Evolutionary conservation across 2,113 vertebrate genomes (phyloP), one percentile per base, ranked within the genome.

Genomic region (Raja brachyura): DNA sequence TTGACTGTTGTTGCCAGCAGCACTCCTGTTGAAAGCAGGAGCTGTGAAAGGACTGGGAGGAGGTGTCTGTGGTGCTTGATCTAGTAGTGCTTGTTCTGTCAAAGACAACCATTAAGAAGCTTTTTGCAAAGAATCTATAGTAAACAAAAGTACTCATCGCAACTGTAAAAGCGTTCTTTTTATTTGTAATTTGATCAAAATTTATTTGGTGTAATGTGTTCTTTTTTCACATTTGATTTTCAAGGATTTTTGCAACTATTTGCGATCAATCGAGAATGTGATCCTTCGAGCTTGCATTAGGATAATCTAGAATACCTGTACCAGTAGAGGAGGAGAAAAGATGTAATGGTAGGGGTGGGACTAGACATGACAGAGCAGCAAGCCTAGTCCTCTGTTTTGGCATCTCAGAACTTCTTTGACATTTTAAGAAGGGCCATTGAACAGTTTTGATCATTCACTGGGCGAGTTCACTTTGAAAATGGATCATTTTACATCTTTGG

Each of bases 41-140:
- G 99, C 96, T 93, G 98, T 99, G 95, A 99, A 99, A 63, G 99
- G 99, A 95, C 99, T 99, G 90, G 98, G 98, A 11, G 99, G 99
- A 66, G 99, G 98, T 59, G 98, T 99, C 95, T 99, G 98, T 83
- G 97, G 97, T 93, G 97, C 98, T 5, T 98, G 98, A 94, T 99
- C 99, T 94, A 98, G 95, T 94, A 98, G 95, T 5, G 95, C 95
- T 98, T 98, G 98, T 94, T 99, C 99, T 99, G 95, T 94, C 95
- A 95, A 93, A 94, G 94, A 94, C 94, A 78, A 73, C 20, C 5
- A 92, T 73, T 92, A 92, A 90, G 33, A 6, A 10, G 10, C 48
- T 20, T 92, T 73, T 73, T 70, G 66, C 20, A 25, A 70, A 33
- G 39, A 70, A 20, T 90, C n/a, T 68, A 33, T 39, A 90, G 18